These are phyloP conservation scores for Gastracanthus pulcherrimus DNA, from an alignment of 2,888 invertebrate genomes.

Conservation along the genomic window DNA sequence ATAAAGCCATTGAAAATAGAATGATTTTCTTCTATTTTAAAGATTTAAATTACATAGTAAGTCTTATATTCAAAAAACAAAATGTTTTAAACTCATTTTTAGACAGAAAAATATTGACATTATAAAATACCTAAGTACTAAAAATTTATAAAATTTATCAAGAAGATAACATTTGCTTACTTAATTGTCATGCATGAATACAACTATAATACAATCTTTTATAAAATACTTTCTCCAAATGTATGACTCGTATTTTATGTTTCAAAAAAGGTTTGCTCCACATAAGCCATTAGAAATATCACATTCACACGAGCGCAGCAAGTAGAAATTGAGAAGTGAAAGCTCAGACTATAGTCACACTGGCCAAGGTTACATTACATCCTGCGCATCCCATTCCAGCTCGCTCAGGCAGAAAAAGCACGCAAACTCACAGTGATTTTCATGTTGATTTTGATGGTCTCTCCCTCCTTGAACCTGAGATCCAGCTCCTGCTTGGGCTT, in stretches of 20 bases:
- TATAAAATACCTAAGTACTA: too few relatives aligned
- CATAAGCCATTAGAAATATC: background rate
- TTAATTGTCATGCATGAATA: too few relatives aligned
- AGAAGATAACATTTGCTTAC: too few relatives aligned
- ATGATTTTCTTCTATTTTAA: background rate
- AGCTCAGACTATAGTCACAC: slow-evolving; percentile 3
- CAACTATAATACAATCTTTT: too few relatives aligned
- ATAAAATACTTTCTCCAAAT: too few relatives aligned
- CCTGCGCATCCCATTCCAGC: background rate
- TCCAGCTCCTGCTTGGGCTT: slow-evolving; percentile 90
- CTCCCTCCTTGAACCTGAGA: slow-evolving; percentile 98
- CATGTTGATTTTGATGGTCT: slow-evolving; percentile 99
- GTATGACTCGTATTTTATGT: background rate
- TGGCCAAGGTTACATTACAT: background rate
- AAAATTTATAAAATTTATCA: too few relatives aligned
- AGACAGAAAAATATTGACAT: too few relatives aligned
- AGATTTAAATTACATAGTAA: background rate
- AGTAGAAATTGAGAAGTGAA: slow-evolving; percentile 24
- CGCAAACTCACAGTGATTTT: slow-evolving; percentile 88
- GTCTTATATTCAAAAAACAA: too few relatives aligned
- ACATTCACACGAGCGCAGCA: background rate
- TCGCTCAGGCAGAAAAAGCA: too few relatives aligned
- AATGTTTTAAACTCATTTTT: too few relatives aligned
- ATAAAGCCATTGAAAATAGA: slow-evolving; percentile 13
- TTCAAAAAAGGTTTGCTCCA: background rate